These are phyloP conservation scores for Microctenopoma steveboyesi DNA, from an alignment of 2,797 vertebrate species.

Conservation along the genomic window DNA sequence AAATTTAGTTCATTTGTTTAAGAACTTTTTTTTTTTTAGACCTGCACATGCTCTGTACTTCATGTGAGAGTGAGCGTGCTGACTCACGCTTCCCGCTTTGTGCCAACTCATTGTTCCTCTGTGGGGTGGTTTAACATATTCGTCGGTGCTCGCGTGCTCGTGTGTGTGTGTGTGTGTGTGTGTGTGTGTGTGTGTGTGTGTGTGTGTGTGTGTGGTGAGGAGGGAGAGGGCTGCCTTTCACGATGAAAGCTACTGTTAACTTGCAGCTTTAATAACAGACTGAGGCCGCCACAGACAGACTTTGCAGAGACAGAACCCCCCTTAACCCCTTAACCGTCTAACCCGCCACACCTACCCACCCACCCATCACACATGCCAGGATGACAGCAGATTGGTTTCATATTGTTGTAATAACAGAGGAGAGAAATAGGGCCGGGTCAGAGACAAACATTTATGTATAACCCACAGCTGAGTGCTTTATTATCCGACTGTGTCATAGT, in stretches of 20 bases:
- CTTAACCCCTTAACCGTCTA: constrained; percentile 10
- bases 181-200: constrained; percentile 29
- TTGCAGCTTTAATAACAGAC: constrained; percentile 74
- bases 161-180: constrained; percentile 39
- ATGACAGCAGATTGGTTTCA: constrained; percentile 68
- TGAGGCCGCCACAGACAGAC: constrained; percentile 48
- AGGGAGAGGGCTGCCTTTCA: constrained; percentile 59
- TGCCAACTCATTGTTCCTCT: constrained; percentile 74
- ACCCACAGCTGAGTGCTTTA: not conserved
- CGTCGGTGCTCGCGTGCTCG: constrained; percentile 16
- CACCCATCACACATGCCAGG: constrained; percentile 49
- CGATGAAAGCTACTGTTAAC: constrained; percentile 74
- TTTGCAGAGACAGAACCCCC: constrained; percentile 42
- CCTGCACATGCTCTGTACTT: constrained; percentile 31
- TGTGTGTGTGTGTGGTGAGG: constrained; percentile 40
- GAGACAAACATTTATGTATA: constrained; percentile 20
- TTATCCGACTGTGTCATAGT: not conserved
- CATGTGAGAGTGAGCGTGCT: constrained; percentile 46
- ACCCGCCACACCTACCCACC: constrained; percentile 54
- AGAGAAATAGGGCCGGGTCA: constrained; percentile 15
- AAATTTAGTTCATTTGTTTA: constrained; percentile 49
- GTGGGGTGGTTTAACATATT: constrained; percentile 63
- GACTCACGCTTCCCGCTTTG: constrained; percentile 69
- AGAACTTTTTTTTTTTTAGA: constrained; percentile 34
- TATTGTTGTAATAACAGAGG: constrained; percentile 67